A percentile compares a stretch with the other conserved stretches of the same genome.
Conservation (phyloP, 1,140 invertebrate genomes). For the Eciton burchellii region DNA sequence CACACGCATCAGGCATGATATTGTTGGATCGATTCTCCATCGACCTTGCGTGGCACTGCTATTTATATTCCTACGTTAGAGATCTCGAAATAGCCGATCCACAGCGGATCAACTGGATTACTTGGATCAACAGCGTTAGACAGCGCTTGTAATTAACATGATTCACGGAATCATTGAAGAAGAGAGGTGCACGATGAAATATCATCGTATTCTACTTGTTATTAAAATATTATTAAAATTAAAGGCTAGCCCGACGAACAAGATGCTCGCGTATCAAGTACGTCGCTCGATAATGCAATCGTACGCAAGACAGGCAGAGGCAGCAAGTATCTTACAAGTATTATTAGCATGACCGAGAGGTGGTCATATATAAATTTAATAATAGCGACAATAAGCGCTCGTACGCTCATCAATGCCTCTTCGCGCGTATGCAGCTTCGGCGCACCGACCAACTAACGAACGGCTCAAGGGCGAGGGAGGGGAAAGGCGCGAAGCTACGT, state of each 20-base stretch:
- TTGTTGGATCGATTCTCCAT: constrained; percentile 33
- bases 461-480: not conserved
- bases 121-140: not conserved
- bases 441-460: constrained; percentile 18
- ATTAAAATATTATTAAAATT: not conserved
- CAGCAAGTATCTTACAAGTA: not conserved
- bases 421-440: constrained; percentile 1
- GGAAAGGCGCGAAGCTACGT: constrained; percentile 58
- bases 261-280: not conserved
- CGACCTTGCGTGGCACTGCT: not conserved
- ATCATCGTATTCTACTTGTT: not conserved
- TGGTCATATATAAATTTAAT: constrained; percentile 28
- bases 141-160: not conserved
- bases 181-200: not conserved
- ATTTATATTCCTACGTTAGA: constrained; percentile 32
- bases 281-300: not conserved
- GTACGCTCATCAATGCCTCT: constrained; percentile 28
- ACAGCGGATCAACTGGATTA: not conserved
- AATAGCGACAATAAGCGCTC: constrained; percentile 33
- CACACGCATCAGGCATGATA: constrained; percentile 22
- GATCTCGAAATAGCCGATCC: not conserved
- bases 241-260: not conserved
- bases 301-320: not conserved
- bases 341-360: constrained; percentile 31
- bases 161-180: not conserved